Conservation (phyloP, 1,140 invertebrate genomes). For the Philopotamus ludificatus region DNA sequence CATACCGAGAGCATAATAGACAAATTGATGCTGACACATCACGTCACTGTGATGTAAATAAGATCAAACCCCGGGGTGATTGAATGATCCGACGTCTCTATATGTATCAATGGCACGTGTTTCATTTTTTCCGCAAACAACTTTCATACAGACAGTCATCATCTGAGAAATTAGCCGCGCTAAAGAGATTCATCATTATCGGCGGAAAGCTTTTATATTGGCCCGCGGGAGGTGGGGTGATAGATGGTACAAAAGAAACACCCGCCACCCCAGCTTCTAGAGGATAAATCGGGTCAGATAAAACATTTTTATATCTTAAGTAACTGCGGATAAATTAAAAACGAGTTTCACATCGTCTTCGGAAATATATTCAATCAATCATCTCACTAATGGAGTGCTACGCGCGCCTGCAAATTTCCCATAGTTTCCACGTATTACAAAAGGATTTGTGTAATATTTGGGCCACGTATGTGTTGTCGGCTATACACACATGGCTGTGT, state of each 20-base stretch:
- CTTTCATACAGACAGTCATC: not conserved
- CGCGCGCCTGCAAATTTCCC: conserved; percentile 26
- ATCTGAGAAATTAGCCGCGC: conserved; percentile 1
- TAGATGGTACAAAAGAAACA: conserved; percentile 18
- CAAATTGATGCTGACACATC: no score
- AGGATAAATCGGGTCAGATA: conserved; percentile 38
- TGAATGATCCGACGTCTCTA: not conserved
- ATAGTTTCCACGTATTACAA: conserved; percentile 32
- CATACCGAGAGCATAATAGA: no score
- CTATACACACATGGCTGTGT: conserved; percentile 11
- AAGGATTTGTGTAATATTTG: conserved; percentile 23
- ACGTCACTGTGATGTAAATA: no score
- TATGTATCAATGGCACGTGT: not conserved
- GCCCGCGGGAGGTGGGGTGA: not conserved
- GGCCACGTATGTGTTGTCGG: not conserved
- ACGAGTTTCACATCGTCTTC: conserved; percentile 31
- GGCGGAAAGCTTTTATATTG: not conserved
- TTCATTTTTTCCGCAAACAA: not conserved
- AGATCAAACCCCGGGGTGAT: not conserved
- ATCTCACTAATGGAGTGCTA: conserved; percentile 36
- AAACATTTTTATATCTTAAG: conserved; percentile 32
- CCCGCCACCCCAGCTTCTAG: no score
- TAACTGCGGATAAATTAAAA: conserved; percentile 35
- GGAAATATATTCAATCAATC: conserved; percentile 38
- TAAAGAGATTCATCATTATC: conserved; percentile 12